Evolutionary conservation across 64 coral and sea anemone genomes (phyloP).

Genomic region (Pocillopora damicornis): DNA sequence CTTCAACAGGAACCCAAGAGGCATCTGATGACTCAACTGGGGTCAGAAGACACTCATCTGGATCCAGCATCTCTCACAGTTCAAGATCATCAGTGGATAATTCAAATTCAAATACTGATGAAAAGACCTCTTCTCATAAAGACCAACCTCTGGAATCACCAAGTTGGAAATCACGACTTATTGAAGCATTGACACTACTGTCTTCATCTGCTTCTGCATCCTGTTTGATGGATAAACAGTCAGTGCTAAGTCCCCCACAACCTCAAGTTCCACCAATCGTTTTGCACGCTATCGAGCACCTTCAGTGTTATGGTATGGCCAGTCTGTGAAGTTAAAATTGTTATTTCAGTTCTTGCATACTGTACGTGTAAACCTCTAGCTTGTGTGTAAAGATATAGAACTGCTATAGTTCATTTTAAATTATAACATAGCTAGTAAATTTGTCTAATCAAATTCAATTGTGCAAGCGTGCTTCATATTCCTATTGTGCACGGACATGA

Average conservation of each 20-base stretch:
- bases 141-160: slow-evolving; percentile 61
- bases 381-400: too few relatives aligned
- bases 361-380: too few relatives aligned
- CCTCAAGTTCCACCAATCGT: slow-evolving; percentile 86
- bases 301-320: slow-evolving; percentile 69
- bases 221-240: slow-evolving; percentile 77
- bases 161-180: slow-evolving; percentile 87
- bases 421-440: too few relatives aligned
- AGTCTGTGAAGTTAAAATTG: neutral
- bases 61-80: slow-evolving; percentile 68
- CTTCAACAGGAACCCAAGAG: slow-evolving; percentile 27
- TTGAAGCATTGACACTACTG: slow-evolving; percentile 82
- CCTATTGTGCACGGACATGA: too few relatives aligned
- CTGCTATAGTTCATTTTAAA: too few relatives aligned
- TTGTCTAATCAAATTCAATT: too few relatives aligned
- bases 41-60: slow-evolving; percentile 71
- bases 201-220: slow-evolving; percentile 87
- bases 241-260: slow-evolving; percentile 21
- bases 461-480: too few relatives aligned
- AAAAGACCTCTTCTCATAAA: slow-evolving; percentile 29
- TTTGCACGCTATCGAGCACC: slow-evolving; percentile 76
- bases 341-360: neutral
- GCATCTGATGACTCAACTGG: slow-evolving; percentile 41
- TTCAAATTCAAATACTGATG: slow-evolving; percentile 40
- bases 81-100: slow-evolving; percentile 55